Base-by-base conservation (phyloP, 1,140 invertebrate genomes). In the Calephelis virginiensis region DNA sequence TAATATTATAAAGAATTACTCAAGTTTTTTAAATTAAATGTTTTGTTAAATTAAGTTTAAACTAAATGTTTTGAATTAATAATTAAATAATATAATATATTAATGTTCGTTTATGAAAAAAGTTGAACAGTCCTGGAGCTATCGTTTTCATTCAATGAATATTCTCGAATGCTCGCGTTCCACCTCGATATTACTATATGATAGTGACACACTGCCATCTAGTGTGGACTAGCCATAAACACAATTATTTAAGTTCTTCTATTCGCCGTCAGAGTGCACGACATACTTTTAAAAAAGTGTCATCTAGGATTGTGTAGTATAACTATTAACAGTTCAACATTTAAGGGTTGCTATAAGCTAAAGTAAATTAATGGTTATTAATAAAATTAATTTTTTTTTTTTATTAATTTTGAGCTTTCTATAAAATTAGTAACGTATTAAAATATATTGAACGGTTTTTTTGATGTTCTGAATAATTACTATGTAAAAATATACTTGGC, bases 91-190 rank as follows among this genome's bases (percentile, higher is more conserved):
- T 11, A 46, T 9, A 4, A 2, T 46, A 56, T 17, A 4, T 56
- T 17, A 45, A 61, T 10, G 0, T 43, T 8, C 6, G 40, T 28
- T 28, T 28, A 7, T 13, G 50, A 53, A 62, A 62, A 13, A 47
- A 14, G 61, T 62, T 62, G 14, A 62, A 14, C 17, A 62, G 8
- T 5, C 61, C 61, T 62, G 61, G 14, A 59, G n/a, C 40, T 12
- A 1, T 45, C 12, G 28, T 37, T 59, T 11, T 37, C 28, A 59
- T 59, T 59, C 53, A 59, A 59, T 38, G 53, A 59, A 59, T 43
- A 14, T 47, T 62, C 61, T 62, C 43, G 61, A 47, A 46, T 47
- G 7, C 46, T 62, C 61, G 13, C 43, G 61, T 12, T 17, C 28
- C 12, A 37, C 10, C 17, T 59, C 28, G 17, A 13, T 6, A 11